Evolutionary conservation across 1,140 invertebrate species (phyloP).

Genomic region (Ctenoplectra terminalis): DNA sequence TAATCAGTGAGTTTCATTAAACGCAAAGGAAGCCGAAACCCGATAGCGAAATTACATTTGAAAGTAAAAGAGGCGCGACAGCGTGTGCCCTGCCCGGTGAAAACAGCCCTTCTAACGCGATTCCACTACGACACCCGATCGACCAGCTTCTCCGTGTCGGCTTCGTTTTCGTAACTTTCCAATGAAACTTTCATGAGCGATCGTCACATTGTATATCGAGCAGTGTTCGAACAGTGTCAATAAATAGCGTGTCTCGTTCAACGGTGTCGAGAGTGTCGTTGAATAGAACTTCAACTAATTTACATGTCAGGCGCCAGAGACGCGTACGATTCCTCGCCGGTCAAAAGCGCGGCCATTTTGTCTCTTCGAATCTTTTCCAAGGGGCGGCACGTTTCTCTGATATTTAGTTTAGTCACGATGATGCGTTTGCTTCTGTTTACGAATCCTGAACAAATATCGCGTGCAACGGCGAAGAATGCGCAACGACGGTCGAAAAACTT

Average conservation of each 20-base stretch:
- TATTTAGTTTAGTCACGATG: constrained; percentile 34
- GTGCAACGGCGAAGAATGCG: not conserved
- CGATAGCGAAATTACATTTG: constrained; percentile 19
- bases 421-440: constrained; percentile 26
- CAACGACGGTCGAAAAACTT: not conserved
- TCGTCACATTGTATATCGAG: constrained; percentile 20
- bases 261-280: not conserved
- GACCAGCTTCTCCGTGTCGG: not conserved
- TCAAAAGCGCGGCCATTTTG: not conserved
- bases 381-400: not conserved
- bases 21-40: no score
- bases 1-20: not conserved
- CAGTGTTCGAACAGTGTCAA: not conserved
- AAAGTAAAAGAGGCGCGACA: constrained; percentile 24
- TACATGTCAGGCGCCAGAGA: not conserved
- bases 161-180: constrained; percentile 23
- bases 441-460: constrained; percentile 23
- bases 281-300: not conserved
- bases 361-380: not conserved
- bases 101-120: constrained; percentile 20
- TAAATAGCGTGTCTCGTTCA: not conserved
- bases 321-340: not conserved
- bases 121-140: not conserved
- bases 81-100: not conserved
- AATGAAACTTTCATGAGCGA: constrained; percentile 44